Percentiles rank a stretch among this genome's conserved stretches.
Conservation (phyloP, 2,113 vertebrate genomes). For the Ia io region DNA sequence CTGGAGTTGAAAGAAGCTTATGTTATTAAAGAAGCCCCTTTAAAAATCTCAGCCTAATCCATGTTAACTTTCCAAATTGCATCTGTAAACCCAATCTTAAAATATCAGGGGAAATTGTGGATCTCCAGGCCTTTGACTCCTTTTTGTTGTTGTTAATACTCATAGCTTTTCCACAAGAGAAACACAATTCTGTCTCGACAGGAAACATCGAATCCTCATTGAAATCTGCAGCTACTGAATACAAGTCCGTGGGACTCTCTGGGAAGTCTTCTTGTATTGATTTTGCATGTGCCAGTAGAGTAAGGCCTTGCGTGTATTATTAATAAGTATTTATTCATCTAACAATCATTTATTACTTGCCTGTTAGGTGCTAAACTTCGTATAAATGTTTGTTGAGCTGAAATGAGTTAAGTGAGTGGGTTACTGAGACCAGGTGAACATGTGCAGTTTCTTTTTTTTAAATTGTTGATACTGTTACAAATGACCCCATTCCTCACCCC, state of each 20-base stretch:
- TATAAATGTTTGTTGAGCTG: not conserved
- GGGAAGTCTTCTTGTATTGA: not conserved
- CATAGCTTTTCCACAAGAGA: constrained; percentile 31
- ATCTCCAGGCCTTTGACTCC: not conserved
- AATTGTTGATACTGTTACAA: no score
- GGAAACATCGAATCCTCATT: not conserved
- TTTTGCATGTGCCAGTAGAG: not conserved
- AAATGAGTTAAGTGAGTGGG: not conserved
- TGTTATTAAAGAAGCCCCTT: not conserved
- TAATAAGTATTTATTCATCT: constrained; percentile 1
- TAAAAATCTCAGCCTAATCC: not conserved
- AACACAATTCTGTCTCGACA: not conserved
- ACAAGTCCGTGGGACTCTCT: not conserved
- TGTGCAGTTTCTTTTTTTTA: no score
- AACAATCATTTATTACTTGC: not conserved
- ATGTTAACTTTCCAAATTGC: not conserved
- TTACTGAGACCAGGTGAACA: not conserved
- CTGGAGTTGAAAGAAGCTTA: not conserved
- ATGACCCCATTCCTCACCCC: no score
- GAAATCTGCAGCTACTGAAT: not conserved
- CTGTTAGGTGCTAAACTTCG: not conserved
- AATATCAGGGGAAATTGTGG: constrained; percentile 10
- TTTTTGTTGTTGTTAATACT: not conserved
- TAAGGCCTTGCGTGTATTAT: not conserved
- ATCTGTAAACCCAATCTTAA: constrained; percentile 39